phyloP scores from a whole-genome alignment of 2,113 vertebrate genomes.

The Phrynosoma blainvillii region DNA sequence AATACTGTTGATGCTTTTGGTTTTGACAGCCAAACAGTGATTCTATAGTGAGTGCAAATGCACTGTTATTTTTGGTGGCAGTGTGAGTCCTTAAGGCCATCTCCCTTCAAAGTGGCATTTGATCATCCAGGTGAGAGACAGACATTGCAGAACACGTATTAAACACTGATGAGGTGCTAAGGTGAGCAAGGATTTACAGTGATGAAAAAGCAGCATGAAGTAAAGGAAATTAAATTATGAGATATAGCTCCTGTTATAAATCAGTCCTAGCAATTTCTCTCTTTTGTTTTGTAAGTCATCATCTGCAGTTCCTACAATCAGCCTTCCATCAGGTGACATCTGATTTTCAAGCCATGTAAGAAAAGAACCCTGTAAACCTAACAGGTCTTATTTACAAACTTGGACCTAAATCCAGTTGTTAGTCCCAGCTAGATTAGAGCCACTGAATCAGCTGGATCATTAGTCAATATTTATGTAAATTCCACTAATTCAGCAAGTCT shows the following conservation, averaged over 20 bases:
- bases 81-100: background rate
- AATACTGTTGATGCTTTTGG: background rate
- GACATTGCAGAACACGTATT: background rate
- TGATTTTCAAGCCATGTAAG: background rate
- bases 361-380: background rate
- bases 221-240: constrained; percentile 4
- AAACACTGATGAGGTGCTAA: constrained; percentile 3
- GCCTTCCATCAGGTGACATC: background rate
- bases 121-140: background rate
- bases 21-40: background rate
- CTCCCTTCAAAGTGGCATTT: background rate
- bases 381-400: constrained; percentile 3
- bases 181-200: background rate
- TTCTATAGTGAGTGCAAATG: background rate
- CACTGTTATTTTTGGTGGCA: background rate
- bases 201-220: background rate
- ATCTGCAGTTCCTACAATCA: background rate
- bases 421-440: too few species aligned
- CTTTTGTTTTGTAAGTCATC: background rate
- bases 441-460: too few species aligned
- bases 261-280: background rate
- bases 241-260: background rate
- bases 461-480: too few species aligned
- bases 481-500: too few species aligned
- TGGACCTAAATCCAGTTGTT: too few species aligned